Conservation (phyloP, 2,888 invertebrate species). For the Harpalus rubripes region DNA sequence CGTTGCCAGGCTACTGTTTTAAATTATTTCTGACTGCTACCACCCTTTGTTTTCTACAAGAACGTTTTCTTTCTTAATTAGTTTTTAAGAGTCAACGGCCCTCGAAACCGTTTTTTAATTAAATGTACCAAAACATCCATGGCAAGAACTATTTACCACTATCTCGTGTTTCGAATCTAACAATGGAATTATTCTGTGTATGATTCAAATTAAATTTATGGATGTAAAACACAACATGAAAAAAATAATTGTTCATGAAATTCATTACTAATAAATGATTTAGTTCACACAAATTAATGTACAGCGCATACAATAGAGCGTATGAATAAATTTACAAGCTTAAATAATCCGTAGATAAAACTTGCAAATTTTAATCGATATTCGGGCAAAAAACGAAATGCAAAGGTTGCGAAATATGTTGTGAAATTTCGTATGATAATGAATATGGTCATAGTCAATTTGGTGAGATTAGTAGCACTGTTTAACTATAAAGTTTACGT, state of each 20-base stretch:
- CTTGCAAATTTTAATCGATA: constrained; percentile 42
- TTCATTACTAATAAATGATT: constrained; percentile 35
- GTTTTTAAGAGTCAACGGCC: constrained; percentile 65
- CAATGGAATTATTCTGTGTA: constrained; percentile 34
- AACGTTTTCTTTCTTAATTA: constrained; percentile 67
- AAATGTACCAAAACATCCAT: constrained; percentile 43
- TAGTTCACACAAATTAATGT: constrained; percentile 42
- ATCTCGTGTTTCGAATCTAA: constrained; percentile 28
- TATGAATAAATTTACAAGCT: constrained; percentile 48
- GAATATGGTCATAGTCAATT: constrained; percentile 20
- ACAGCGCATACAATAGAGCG: constrained; percentile 37
- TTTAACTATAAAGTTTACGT: constrained; percentile 21
- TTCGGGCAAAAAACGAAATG: constrained; percentile 20
- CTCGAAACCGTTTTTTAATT: constrained; percentile 54
- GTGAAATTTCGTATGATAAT: constrained; percentile 38
- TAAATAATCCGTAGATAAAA: constrained; percentile 33
- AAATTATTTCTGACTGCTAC: constrained; percentile 69
- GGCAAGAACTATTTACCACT: constrained; percentile 30
- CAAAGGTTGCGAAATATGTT: constrained; percentile 28
- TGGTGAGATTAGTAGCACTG: constrained; percentile 37
- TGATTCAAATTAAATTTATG: constrained; percentile 41
- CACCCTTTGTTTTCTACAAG: constrained; percentile 65
- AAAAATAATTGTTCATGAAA: constrained; percentile 39
- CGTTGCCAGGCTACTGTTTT: constrained; percentile 69
- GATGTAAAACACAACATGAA: constrained; percentile 23